Evolutionary conservation across 2,888 invertebrate species (phyloP).

Genomic region (Lottia gigantea): DNA sequence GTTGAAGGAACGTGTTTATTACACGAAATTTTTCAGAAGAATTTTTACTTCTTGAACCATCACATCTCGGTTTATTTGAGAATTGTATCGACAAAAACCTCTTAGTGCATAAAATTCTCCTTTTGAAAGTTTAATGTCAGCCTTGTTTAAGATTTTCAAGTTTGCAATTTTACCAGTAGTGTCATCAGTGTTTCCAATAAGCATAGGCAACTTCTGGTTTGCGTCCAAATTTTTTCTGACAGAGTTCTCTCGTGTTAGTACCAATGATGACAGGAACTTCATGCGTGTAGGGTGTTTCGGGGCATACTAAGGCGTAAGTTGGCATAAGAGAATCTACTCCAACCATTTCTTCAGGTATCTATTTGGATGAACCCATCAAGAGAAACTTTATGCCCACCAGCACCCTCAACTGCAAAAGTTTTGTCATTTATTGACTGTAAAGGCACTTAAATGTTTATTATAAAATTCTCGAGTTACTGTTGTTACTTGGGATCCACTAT

Average conservation of each 20-base stretch:
- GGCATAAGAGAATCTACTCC: background rate
- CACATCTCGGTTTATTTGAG: background rate
- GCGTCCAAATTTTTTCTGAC: too few relatives aligned
- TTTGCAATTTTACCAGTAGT: background rate
- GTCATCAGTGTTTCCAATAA: background rate
- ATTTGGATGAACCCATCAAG: background rate
- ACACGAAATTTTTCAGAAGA: background rate
- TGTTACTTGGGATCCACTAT: background rate
- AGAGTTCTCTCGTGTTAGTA: slow-evolving; percentile 10
- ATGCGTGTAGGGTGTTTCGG: slow-evolving; percentile 13
- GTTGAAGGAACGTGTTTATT: background rate
- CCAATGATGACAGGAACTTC: slow-evolving; percentile 14
- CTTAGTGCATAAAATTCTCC: background rate
- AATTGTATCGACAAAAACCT: background rate
- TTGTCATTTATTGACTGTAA: background rate
- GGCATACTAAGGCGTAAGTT: slow-evolving; percentile 13
- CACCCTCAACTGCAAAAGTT: background rate
- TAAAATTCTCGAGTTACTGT: background rate
- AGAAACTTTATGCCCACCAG: background rate
- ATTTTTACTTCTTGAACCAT: slow-evolving; percentile 1
- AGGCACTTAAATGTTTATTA: background rate
- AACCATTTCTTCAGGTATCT: background rate
- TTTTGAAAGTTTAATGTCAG: background rate
- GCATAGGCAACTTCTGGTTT: background rate
- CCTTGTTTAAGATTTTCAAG: background rate